Base-by-base conservation (phyloP, 2,888 invertebrate genomes). In the Aelia acuminata region DNA sequence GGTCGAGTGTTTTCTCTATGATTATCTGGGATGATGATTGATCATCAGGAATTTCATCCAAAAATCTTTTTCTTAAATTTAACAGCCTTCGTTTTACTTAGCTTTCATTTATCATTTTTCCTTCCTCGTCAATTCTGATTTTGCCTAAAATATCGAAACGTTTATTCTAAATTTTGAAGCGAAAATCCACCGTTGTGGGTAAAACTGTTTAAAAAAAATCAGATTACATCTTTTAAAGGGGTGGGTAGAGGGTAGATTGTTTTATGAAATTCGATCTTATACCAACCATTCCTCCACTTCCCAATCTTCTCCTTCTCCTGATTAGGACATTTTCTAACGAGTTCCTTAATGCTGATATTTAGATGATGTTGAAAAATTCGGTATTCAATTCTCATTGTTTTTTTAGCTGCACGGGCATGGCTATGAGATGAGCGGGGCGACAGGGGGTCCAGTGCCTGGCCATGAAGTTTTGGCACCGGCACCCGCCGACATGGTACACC, bases 361-460 rank as follows among this genome's bases (percentile, higher is more conserved):
- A 31, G 31, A 63, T 31, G 3, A 31, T 18, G 4, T 11, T 57
- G 26, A 57, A 57, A 2, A 4, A 26, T 4, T 13, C 3, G 63
- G 63, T 63, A 63, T 18, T 63, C 3, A 63, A 4, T 63, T 31
- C 26, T 8, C 26, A 22, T 43, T 48, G 35, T 31, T 91, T 88
- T 91, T 93, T 0, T 94, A 97, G 97, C 97, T 98, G 97, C 97
- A 97, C 92, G 97, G 97, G 89, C 97, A 97, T 92, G 97, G 97
- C 92, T 90, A 75, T 88, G 89, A 89, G 85, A 94, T 90, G 94
- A 94, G 48, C 92, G 92, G 88, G 92, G 92, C 22, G 92, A 92
- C 89, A 91, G 92, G 90, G 91, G 63, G 86, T 8, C 48, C 84
- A 48, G 48, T 49, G 43, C 92, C 85, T 91, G 92, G 15, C 91